Evolutionary conservation across 2,888 invertebrate genomes (phyloP).

Genomic region (Conistra vaccinii): DNA sequence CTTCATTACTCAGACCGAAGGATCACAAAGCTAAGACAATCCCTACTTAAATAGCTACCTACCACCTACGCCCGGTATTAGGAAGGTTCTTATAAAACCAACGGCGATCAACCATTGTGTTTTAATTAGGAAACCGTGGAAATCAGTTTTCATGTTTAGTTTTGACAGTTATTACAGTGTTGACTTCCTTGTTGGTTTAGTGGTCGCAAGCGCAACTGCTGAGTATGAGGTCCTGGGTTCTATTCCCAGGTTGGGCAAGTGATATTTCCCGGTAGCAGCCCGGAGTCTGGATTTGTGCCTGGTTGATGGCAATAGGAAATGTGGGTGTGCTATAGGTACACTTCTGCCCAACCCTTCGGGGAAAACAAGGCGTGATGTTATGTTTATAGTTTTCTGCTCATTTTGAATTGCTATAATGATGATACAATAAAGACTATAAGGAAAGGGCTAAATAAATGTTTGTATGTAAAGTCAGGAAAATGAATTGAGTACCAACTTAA

Average conservation of each 20-base stretch:
- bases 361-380: too few species aligned
- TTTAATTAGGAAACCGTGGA: slow-evolving; percentile 20
- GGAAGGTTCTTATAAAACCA: slow-evolving; percentile 46
- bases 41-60: slow-evolving; percentile 63
- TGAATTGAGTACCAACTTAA: neutral
- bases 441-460: neutral
- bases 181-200: too few species aligned
- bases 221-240: too few species aligned
- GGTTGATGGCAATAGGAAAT: too few species aligned
- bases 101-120: slow-evolving; percentile 18
- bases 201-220: too few species aligned
- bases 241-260: too few species aligned
- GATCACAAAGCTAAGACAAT: slow-evolving; percentile 67
- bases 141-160: slow-evolving; percentile 5
- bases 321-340: too few species aligned
- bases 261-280: too few species aligned
- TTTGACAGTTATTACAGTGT: too few species aligned
- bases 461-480: neutral
- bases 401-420: slow-evolving; percentile 1
- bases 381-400: too few species aligned
- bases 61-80: slow-evolving; percentile 58
- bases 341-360: too few species aligned
- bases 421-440: neutral
- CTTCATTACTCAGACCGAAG: slow-evolving; percentile 65
- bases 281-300: too few species aligned